phyloP scores from a whole-genome alignment of 2,888 invertebrate species.

The Rhopalosiphum nymphaeae region DNA sequence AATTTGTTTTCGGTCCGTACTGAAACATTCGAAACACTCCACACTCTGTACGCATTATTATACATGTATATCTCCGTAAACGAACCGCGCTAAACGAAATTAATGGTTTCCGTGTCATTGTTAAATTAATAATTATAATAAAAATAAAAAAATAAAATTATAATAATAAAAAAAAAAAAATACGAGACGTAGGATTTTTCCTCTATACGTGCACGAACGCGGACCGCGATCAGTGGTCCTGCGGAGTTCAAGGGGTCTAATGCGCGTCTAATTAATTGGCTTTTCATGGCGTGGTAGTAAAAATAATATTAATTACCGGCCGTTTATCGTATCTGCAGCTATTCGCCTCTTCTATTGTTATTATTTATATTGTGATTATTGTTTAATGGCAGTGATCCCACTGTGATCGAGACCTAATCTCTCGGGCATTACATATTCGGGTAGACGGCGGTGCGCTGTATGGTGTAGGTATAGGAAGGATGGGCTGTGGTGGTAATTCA shows the following conservation, averaged over 20 bases:
- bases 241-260: conserved; percentile 50
- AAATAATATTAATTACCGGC: conserved; percentile 60
- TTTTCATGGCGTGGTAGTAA: conserved; percentile 47
- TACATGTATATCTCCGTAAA: background rate
- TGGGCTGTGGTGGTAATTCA: background rate
- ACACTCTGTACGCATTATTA: background rate
- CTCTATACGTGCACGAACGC: background rate
- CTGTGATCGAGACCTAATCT: conserved; percentile 50
- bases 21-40: conserved; percentile 26
- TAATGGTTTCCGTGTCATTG: conserved; percentile 61
- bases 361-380: conserved; percentile 61
- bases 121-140: conserved; percentile 60
- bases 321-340: conserved; percentile 60
- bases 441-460: conserved; percentile 1
- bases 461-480: background rate
- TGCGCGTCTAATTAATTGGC: conserved; percentile 61
- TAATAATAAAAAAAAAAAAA: conserved; percentile 19
- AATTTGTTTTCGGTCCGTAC: conserved; percentile 40
- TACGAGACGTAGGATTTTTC: conserved; percentile 31
- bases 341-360: conserved; percentile 45
- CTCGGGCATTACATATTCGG: conserved; percentile 6
- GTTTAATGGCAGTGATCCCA: conserved; percentile 61
- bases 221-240: conserved; percentile 27
- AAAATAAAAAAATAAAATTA: conserved; percentile 19
- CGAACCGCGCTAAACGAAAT: conserved; percentile 34